These are phyloP conservation scores for Platichthys stellatus DNA, from an alignment of 2,113 vertebrate species.

Conservation along the genomic window DNA sequence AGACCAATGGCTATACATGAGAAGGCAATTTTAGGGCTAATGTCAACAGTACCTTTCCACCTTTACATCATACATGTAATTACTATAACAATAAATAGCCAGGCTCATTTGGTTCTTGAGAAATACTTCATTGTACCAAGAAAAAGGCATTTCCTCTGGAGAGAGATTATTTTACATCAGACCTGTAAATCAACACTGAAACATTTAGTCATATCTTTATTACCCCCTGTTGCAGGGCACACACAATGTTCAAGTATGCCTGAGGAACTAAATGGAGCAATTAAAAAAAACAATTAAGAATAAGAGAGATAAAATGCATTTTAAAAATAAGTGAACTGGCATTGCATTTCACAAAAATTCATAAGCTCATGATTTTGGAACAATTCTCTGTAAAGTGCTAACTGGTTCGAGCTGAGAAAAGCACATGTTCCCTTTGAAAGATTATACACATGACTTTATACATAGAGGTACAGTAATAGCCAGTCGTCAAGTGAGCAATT, in stretches of 20 bases:
- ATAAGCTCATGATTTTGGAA: constrained; percentile 81
- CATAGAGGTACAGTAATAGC: constrained; percentile 79
- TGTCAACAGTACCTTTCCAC: constrained; percentile 60
- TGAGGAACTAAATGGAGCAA: constrained; percentile 78
- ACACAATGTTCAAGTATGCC: constrained; percentile 80
- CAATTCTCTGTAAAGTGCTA: constrained; percentile 84
- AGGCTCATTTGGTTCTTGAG: constrained; percentile 73
- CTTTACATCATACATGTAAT: constrained; percentile 63
- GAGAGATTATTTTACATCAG: constrained; percentile 72
- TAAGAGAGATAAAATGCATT: constrained; percentile 78
- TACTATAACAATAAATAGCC: constrained; percentile 77
- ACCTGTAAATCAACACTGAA: constrained; percentile 77
- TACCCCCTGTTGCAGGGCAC: constrained; percentile 78
- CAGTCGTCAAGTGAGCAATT: constrained; percentile 74
- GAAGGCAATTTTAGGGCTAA: constrained; percentile 63
- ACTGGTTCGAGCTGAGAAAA: constrained; percentile 77
- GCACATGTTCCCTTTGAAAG: constrained; percentile 78
- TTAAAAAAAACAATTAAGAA: constrained; percentile 54
- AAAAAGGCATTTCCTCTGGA: constrained; percentile 72
- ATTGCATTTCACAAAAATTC: constrained; percentile 81
- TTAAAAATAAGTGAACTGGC: constrained; percentile 83
- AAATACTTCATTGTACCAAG: constrained; percentile 77
- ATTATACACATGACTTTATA: constrained; percentile 77
- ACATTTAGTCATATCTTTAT: constrained; percentile 78
- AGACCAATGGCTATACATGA: constrained; percentile 68